A percentile compares a stretch with the other conserved stretches of the same genome.
Evolutionary conservation across 2,797 vertebrate genomes (phyloP).

Genomic region (Gila robusta): DNA sequence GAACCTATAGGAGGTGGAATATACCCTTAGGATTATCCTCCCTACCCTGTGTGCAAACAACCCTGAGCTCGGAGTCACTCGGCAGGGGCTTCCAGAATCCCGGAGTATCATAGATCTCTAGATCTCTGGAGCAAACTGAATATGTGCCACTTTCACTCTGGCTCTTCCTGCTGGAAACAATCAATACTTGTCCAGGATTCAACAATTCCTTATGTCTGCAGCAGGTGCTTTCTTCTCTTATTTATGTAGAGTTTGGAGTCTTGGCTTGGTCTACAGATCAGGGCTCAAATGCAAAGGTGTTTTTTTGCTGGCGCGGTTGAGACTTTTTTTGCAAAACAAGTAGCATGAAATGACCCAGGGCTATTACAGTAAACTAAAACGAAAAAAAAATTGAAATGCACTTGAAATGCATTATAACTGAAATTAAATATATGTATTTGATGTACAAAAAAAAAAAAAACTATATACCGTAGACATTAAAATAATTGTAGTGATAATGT

Average conservation of each 20-base stretch:
- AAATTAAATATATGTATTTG: too few relatives aligned
- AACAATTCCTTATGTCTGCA: slow-evolving; percentile 15
- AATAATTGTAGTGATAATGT: too few relatives aligned
- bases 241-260: neutral
- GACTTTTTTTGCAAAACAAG: neutral
- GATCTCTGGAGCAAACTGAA: slow-evolving; percentile 43
- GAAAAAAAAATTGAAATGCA: too few relatives aligned
- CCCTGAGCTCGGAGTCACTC: slow-evolving; percentile 56
- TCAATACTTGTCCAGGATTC: slow-evolving; percentile 37
- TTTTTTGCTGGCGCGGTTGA: neutral
- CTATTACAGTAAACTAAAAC: neutral
- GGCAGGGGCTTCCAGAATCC: slow-evolving; percentile 44
- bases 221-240: slow-evolving; percentile 10
- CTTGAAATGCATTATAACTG: too few relatives aligned
- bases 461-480: too few relatives aligned
- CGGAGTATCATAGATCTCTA: slow-evolving; percentile 46
- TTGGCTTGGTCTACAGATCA: neutral
- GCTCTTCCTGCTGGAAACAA: slow-evolving; percentile 47
- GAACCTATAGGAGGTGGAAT: slow-evolving; percentile 63
- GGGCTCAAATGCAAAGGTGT: neutral
- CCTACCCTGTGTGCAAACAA: slow-evolving; percentile 58
- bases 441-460: too few relatives aligned
- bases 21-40: slow-evolving; percentile 65
- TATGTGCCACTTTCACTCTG: slow-evolving; percentile 22
- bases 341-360: neutral